phyloP scores from a whole-genome alignment of 1,140 invertebrate genomes.

The Sarcophaga bullata region DNA sequence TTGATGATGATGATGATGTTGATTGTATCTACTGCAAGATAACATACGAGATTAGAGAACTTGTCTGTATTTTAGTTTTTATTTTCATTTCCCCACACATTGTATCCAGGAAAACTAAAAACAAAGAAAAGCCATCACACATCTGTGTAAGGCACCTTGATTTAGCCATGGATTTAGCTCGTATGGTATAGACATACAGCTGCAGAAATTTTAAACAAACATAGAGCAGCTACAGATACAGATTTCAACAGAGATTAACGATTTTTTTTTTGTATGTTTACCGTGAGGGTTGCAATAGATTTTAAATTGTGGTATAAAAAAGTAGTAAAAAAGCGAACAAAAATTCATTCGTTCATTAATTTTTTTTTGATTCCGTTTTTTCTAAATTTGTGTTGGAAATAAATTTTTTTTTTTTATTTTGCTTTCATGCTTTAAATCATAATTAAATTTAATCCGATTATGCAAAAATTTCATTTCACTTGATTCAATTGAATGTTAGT shows the following conservation, averaged over 20 bases:
- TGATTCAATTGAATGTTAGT: background rate
- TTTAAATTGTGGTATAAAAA: constrained; percentile 14
- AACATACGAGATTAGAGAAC: background rate
- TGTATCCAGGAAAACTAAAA: no score
- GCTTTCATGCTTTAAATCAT: background rate
- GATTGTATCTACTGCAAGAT: background rate
- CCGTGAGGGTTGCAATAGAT: constrained; percentile 2
- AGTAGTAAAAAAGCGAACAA: no score
- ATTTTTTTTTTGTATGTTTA: background rate
- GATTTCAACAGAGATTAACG: background rate
- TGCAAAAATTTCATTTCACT: constrained; percentile 7
- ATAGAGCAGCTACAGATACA: background rate
- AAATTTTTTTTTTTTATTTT: background rate
- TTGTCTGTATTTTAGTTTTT: no score
- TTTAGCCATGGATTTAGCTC: no score
- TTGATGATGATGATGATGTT: background rate
- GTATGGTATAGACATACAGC: background rate
- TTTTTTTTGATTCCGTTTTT: no score
- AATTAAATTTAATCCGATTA: constrained; percentile 10
- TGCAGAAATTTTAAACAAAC: no score
- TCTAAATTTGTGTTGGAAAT: background rate
- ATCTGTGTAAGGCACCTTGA: background rate
- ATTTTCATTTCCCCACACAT: no score
- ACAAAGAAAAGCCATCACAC: background rate
- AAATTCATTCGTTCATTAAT: no score